These are phyloP conservation scores for Rattus norvegicus DNA, from an alignment of 2,113 vertebrate species.

Conservation along the genomic window DNA sequence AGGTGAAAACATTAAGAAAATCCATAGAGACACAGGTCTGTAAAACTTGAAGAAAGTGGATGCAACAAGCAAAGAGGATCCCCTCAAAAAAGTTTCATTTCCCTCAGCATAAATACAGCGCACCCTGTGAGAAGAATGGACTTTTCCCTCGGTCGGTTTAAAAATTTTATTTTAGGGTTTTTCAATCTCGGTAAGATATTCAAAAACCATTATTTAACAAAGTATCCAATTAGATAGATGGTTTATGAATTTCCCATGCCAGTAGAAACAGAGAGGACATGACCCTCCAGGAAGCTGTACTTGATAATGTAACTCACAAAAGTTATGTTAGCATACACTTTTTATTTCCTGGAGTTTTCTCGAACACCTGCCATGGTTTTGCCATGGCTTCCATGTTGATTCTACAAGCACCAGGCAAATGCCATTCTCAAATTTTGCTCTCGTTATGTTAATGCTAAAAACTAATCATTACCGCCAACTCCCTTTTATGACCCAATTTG, in stretches of 20 bases:
- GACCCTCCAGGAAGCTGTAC: background rate
- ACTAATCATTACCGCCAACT: background rate
- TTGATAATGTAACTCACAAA: conserved; percentile 43
- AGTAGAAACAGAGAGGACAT: conserved; percentile 26
- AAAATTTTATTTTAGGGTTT: conserved; percentile 40
- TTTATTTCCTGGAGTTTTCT: conserved; percentile 27
- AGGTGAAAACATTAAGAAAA: conserved; percentile 12
- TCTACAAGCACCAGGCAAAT: background rate
- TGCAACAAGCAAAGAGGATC: background rate
- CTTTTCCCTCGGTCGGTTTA: background rate
- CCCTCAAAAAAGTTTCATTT: background rate
- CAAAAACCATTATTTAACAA: conserved; percentile 7
- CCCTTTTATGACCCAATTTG: background rate
- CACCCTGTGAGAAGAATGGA: background rate
- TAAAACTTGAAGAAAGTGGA: background rate
- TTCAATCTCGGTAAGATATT: background rate
- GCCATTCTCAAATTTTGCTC: background rate
- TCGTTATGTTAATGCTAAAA: background rate
- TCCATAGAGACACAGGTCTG: background rate
- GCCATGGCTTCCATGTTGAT: background rate
- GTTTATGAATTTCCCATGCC: background rate
- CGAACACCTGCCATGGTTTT: conserved; percentile 7
- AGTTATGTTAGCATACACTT: background rate
- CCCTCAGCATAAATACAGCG: background rate
- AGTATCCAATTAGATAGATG: background rate